Evolutionary conservation across 1,140 invertebrate species (phyloP), one percentile per base, ranked within the genome.

Genomic region (Sitobion miscanthi): DNA sequence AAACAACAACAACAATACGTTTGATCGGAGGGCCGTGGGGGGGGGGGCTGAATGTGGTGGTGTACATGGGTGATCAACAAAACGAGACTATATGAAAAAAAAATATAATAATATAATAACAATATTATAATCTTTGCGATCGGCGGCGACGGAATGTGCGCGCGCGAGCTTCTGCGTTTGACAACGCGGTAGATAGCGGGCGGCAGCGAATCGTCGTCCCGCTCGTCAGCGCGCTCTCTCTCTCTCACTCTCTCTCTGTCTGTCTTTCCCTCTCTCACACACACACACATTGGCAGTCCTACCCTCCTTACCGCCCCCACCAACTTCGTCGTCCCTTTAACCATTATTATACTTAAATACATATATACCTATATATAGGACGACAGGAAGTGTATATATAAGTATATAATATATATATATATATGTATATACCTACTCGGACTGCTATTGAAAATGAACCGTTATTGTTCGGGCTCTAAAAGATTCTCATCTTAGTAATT

Each of bases 401-500:
- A 9, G 49, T 69, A 69, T 30, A 62, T 62, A 62, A 62, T 62
- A 38, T 38, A 2, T 38, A 62, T 62, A 38, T 38, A 2, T 38
- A 5, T 62, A 20, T 30, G 8, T 62, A 25, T 69, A 30, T 30
- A 11, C 30, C 62, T 77, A 77, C 62, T 77, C 62, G 49, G 88
- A n/a, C 30, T n/a, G 7, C 89, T 90, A 90, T 90, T 90, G 89
- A 90, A 90, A 90, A 90, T 90, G 89, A 90, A 90, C 89, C 89
- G 89, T 90, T 90, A 90, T 90, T 90, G 89, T 90, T 90, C 54
- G 35, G 89, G 35, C 21, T 54, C 89, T 90, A 62, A 90, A 90
- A 90, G 89, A 90, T 90, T 90, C 35, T 62, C 89, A 90, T 90
- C 89, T 90, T 90, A 62, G 89, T 90, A 90, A 90, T 90, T 90